Conservation (phyloP, 92 coral and sea anemone genomes). For the Virgularia gustaviana region DNA sequence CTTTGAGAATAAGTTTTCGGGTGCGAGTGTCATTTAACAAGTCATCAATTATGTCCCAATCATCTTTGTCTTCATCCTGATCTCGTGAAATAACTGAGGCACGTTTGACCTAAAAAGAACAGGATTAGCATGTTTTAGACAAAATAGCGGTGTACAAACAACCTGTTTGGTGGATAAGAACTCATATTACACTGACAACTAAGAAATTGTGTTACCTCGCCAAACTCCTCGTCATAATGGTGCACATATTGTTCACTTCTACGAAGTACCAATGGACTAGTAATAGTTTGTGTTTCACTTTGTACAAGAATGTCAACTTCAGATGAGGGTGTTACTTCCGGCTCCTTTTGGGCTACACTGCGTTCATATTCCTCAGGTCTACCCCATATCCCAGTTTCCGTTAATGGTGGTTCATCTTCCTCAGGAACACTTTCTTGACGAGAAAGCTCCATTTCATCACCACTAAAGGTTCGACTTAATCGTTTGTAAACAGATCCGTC, state of each 20-base stretch:
- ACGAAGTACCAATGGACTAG: conserved; percentile 8
- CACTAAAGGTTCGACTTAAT: conserved; percentile 35
- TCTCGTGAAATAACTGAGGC: conserved; percentile 14
- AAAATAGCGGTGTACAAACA: too few relatives aligned
- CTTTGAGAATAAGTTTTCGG: neutral
- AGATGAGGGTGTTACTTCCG: too few relatives aligned
- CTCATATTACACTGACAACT: neutral
- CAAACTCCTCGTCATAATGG: conserved; percentile 35
- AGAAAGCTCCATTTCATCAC: conserved; percentile 7
- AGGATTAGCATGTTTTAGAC: too few relatives aligned
- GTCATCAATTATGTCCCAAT: conserved; percentile 27
- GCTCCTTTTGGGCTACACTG: neutral
- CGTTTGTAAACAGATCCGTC: conserved; percentile 25
- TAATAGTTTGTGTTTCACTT: neutral
- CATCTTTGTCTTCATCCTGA: neutral
- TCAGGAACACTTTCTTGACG: conserved; percentile 29
- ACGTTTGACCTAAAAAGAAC: neutral
- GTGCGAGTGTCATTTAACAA: neutral
- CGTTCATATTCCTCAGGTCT: neutral
- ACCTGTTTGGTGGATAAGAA: too few relatives aligned
- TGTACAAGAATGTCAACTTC: neutral
- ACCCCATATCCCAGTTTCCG: neutral
- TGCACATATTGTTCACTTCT: conserved; percentile 15
- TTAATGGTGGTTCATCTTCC: neutral
- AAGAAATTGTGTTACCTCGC: conserved; percentile 4